Base-by-base conservation (phyloP, 2,113 vertebrate species). In the Trematomus loennbergii region DNA sequence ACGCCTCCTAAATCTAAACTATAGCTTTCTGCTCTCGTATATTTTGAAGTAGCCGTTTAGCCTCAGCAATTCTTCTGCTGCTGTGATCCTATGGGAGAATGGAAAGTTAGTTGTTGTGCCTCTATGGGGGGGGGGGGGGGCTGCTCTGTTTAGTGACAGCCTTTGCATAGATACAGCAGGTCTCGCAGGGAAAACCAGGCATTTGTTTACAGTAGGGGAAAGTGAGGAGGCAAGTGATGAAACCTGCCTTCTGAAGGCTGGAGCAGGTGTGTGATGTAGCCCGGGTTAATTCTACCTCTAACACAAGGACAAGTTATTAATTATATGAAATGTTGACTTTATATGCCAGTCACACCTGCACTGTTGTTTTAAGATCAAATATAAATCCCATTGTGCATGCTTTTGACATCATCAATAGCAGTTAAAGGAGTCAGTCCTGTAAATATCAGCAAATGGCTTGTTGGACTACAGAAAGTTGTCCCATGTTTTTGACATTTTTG, bases 201-300 rank as follows among this genome's bases (percentile, higher is more conserved):
- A 72, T 83, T 82, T 94, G 90, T 93, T 92, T 92, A 92, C 85
- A 78, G 79, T 84, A 73, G 72, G 40, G 72, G 20, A 78, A 78
- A 69, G 84, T 73, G 82, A 59, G 55, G 12, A 78, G 18, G 68
- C 59, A 80, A 79, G 60, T 80, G 79, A 91, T 85, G 88, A 90
- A 90, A 82, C 58, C 74, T 68, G 25, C 66, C 20, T 43, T 74
- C 9, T 50, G 16, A 65, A 68, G 33, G 65, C 53, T 69, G 52
- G 45, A 29, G 74, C 46, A 72, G 69, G 29, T 88, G 67, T 65
- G 49, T 66, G 33, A 52, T 57, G 5, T 29, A 69, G 22, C 18
- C 67, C 48, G 45, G 43, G 45, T 77, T 54, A 16, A 25, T 71
- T 16, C 46, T 9, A 49, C 43, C 18, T 59, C 9, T 40, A 60